Percentiles rank a stretch among this genome's conserved stretches.
These are phyloP conservation scores for Euzophera pinguis DNA, from an alignment of 2,888 invertebrate species.

Conservation along the genomic window DNA sequence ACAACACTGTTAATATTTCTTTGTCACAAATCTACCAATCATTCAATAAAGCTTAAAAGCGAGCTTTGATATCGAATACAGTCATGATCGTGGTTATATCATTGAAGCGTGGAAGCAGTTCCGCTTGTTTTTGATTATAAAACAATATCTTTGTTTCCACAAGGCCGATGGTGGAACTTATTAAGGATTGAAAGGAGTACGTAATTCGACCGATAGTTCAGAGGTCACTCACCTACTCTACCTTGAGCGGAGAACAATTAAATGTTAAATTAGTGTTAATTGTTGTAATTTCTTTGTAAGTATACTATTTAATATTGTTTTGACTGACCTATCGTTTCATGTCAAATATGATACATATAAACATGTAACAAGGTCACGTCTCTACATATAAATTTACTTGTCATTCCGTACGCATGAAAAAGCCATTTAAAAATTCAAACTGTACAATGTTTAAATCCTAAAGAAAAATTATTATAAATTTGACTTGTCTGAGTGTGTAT, in stretches of 20 bases:
- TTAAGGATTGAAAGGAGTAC: constrained; percentile 41
- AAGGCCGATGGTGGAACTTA: constrained; percentile 38
- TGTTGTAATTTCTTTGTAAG: constrained; percentile 43
- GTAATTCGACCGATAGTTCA: constrained; percentile 44
- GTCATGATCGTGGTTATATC: not conserved
- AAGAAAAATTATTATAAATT: no score
- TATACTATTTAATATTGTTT: constrained; percentile 15
- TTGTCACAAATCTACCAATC: not conserved
- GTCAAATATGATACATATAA: constrained; percentile 11
- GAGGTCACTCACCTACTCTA: constrained; percentile 54
- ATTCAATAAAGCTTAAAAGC: not conserved
- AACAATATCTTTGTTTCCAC: constrained; percentile 31
- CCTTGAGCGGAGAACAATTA: constrained; percentile 40
- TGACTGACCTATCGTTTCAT: constrained; percentile 14
- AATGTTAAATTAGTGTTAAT: constrained; percentile 41
- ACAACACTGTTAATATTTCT: no score
- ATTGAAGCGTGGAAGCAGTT: constrained; percentile 7
- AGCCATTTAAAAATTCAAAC: no score
- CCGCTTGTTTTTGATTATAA: constrained; percentile 32
- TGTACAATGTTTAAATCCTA: no score
- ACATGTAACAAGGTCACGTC: not conserved
- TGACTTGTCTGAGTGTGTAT: no score
- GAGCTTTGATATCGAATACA: not conserved
- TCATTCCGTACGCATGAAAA: no score
- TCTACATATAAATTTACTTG: not conserved